Conservation (phyloP, 2,797 vertebrate species). For the Oryzias sinensis region DNA sequence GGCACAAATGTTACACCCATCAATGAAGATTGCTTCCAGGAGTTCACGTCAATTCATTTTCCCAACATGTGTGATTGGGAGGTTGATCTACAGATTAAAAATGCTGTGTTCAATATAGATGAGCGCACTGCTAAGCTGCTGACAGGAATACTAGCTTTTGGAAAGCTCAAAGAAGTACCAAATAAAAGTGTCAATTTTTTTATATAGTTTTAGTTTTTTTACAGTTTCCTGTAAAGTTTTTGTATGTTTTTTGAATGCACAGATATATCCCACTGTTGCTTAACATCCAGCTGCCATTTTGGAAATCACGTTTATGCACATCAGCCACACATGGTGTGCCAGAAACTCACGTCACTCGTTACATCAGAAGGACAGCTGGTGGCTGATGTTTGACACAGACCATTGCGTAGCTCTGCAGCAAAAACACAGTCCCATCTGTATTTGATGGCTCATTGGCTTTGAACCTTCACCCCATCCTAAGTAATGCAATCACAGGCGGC, state of each 20-base stretch:
- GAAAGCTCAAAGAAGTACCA: conserved; percentile 11
- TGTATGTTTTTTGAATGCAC: too few species aligned
- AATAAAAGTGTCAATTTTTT: background rate
- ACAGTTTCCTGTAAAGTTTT: conserved; percentile 1
- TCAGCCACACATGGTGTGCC: background rate
- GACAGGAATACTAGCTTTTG: conserved; percentile 14
- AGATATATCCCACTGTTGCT: too few species aligned
- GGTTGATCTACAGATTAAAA: conserved; percentile 54
- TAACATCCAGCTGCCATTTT: background rate
- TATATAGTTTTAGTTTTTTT: conserved; percentile 1
- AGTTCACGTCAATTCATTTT: conserved; percentile 40
- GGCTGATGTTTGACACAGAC: conserved; percentile 37
- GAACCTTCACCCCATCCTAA: conserved; percentile 48
- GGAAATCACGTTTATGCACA: background rate
- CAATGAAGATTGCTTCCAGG: conserved; percentile 37
- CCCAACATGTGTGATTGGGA: conserved; percentile 46
- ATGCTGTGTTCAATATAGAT: background rate
- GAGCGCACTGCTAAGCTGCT: conserved; percentile 33
- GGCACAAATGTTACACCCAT: conserved; percentile 8
- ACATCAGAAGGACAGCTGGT: conserved; percentile 24
- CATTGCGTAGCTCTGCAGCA: conserved; percentile 12
- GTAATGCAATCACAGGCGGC: conserved; percentile 53
- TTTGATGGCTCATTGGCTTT: conserved; percentile 48
- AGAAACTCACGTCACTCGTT: conserved; percentile 14
- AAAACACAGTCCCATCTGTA: conserved; percentile 57